Base-by-base conservation (phyloP, 2,797 vertebrate species). In the Macropus fuliginosus region DNA sequence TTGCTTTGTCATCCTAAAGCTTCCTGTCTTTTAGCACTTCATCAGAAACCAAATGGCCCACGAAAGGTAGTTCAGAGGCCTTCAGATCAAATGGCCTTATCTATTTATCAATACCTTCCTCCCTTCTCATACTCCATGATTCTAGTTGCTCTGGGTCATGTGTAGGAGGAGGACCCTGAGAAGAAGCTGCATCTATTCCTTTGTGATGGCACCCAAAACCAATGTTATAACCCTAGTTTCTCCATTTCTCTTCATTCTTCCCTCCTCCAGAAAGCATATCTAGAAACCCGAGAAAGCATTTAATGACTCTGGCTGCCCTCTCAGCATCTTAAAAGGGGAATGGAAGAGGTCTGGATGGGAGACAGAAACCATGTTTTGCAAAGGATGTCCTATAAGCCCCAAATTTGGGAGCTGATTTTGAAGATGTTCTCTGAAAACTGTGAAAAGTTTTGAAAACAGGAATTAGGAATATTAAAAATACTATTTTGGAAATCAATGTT, bases 261-360 rank as follows among this genome's bases (percentile, higher is more conserved):
- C 81, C 93, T 94, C 92, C 90, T 90, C 66, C 93, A 92, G 66
- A 94, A 81, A 56, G 91, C 34, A n/a, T 92, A 93, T 90, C 24
- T 89, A 62, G 93, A 91, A 95, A 97, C 74, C 93, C 74, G 54
- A 40, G 12, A 94, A 94, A 97, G 96, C 57, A 59, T 92, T 89
- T 95, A 96, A 96, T 93, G 89, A 97, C 74, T 81, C 74, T 93
- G 93, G 91, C 62, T 91, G 27, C 18, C 1, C 81, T 95, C 96
- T 95, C 91, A 0, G 3, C 92, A 57, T 97, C 97, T 97, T 96
- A 94, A 92, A 96, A 95, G 92, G 50, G 9, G 50, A 94, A 94
- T 1, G 55, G 94, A 12, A 90, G 90, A 94, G 18, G 46, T 91
- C 95, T 96, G 54, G 92, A 90, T 89, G 3, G 40, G 40, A 74